A percentile compares a stretch with the other conserved stretches of the same genome.
phyloP scores from a whole-genome alignment of 2,113 vertebrate species.

The Phrynocephalus versicolor region DNA sequence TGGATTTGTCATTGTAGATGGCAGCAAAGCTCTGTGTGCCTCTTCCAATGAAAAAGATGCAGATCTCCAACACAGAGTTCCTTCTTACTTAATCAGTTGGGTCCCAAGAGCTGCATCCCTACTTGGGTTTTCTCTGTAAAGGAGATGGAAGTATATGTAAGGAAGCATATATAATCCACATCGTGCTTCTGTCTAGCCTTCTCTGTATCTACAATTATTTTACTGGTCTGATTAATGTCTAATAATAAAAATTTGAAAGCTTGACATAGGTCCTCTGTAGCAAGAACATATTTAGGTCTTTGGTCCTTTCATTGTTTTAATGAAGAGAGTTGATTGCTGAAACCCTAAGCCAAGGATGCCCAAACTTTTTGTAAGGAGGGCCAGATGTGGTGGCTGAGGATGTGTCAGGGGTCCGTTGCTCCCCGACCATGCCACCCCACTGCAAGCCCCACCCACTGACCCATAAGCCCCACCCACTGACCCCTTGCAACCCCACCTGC shows the following conservation, averaged over 20 bases:
- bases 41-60: background rate
- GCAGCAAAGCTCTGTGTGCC: background rate
- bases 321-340: background rate
- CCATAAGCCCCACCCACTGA: too few species aligned
- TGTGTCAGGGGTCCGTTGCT: too few species aligned
- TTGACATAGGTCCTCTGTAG: background rate
- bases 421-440: too few species aligned
- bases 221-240: background rate
- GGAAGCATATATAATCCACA: background rate
- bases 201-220: background rate
- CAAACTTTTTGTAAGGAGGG: too few species aligned
- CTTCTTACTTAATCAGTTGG: background rate
- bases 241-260: conserved; percentile 9
- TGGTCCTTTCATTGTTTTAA: conserved; percentile 1
- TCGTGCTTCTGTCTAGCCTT: background rate
- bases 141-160: background rate
- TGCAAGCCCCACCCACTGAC: too few species aligned
- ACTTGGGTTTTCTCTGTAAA: background rate
- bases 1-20: background rate
- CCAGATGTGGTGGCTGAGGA: too few species aligned
- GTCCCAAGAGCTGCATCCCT: too few species aligned
- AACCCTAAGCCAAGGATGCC: too few species aligned
- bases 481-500: too few species aligned
- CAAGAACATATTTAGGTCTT: background rate
- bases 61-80: background rate